phyloP scores from a whole-genome alignment of 2,113 vertebrate genomes.

The Rattus norvegicus region GRCr8 NC_086023.1:156615001-156615500 shows the following conservation, averaged over 20 bases:
- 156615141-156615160: neutral
- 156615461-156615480: slow-evolving; percentile 72
- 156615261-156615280: neutral
- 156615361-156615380: neutral
- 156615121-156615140: neutral
- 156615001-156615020: neutral
- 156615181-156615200: neutral
- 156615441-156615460: neutral
- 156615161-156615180: neutral
- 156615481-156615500: slow-evolving; percentile 56
- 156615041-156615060: neutral
- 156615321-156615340: neutral
- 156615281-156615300: neutral
- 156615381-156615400: neutral
- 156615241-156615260: neutral
- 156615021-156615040: neutral
- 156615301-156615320: neutral
- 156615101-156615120: neutral
- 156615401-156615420: neutral
- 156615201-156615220: neutral
- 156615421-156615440: neutral
- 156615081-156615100: neutral
- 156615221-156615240: neutral
- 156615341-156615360: neutral
- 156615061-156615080: neutral